Percentiles rank a stretch among this genome's conserved stretches.
These are phyloP conservation scores for Brachyopa scutellaris DNA, from an alignment of 2,888 invertebrate genomes.

Conservation along the genomic window DNA sequence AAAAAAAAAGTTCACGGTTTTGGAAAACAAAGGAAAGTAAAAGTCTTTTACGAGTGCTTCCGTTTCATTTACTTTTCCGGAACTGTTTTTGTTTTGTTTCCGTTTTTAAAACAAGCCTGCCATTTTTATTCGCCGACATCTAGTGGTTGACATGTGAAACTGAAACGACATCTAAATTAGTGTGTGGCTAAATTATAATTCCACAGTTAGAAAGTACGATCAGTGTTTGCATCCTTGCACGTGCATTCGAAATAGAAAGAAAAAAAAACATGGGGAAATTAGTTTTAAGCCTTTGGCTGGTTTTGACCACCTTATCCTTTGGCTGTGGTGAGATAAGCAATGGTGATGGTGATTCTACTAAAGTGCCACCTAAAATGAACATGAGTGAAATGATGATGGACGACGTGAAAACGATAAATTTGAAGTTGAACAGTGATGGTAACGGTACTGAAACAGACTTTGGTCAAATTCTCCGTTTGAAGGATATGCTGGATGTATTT, in stretches of 20 bases:
- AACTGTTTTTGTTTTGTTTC: constrained; percentile 24
- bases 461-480: constrained; percentile 76
- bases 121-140: not conserved
- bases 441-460: constrained; percentile 73
- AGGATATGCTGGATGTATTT: constrained; percentile 80
- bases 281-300: not conserved
- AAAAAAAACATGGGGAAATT: constrained; percentile 1
- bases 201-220: not conserved
- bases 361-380: constrained; percentile 18
- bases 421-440: constrained; percentile 34
- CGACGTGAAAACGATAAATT: constrained; percentile 34
- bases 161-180: constrained; percentile 3
- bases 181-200: not conserved
- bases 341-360: constrained; percentile 14
- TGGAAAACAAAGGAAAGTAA: constrained; percentile 60
- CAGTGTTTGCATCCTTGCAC: not conserved
- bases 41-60: constrained; percentile 38
- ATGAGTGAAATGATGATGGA: constrained; percentile 28
- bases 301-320: not conserved
- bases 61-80: constrained; percentile 29
- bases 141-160: not conserved
- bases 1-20: constrained; percentile 9
- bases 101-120: constrained; percentile 1
- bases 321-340: constrained; percentile 32
- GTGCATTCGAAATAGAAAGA: not conserved